A percentile compares a stretch with the other conserved stretches of the same genome.
phyloP scores from a whole-genome alignment of 2,113 vertebrate genomes.

The Cheirogaleus medius region DNA sequence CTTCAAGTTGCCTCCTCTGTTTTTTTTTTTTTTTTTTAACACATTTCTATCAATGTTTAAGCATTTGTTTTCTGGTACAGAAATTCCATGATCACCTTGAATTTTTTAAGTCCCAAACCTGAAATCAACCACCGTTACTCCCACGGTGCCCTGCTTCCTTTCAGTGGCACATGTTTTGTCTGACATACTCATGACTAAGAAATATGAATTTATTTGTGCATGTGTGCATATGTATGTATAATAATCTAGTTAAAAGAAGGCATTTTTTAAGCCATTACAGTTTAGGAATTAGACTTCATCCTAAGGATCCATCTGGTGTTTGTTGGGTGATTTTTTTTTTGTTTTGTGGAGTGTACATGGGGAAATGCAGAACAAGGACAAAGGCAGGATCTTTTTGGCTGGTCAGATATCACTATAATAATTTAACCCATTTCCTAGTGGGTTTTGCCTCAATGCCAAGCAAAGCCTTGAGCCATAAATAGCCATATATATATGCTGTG shows the following conservation, averaged over 20 bases:
- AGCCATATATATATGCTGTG: not conserved
- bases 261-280: not conserved
- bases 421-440: not conserved
- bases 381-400: not conserved
- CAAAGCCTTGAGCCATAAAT: not conserved
- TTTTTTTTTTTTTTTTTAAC: not conserved
- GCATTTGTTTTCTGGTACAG: not conserved
- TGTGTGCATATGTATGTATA: not conserved
- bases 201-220: not conserved
- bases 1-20: not conserved
- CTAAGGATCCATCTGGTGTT: not conserved
- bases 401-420: not conserved
- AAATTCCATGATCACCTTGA: not conserved
- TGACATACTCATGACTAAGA: not conserved
- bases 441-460: not conserved
- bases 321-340: not conserved
- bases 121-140: not conserved
- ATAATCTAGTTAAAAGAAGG: not conserved
- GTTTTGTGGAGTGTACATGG: not conserved
- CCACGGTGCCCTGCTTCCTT: not conserved
- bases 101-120: not conserved
- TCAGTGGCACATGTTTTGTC: not conserved
- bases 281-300: not conserved
- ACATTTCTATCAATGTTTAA: not conserved
- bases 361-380: not conserved